A percentile compares a stretch with the other conserved stretches of the same genome.
Conservation (phyloP, 1,140 invertebrate genomes). For the Drosophila arizonae region DNA sequence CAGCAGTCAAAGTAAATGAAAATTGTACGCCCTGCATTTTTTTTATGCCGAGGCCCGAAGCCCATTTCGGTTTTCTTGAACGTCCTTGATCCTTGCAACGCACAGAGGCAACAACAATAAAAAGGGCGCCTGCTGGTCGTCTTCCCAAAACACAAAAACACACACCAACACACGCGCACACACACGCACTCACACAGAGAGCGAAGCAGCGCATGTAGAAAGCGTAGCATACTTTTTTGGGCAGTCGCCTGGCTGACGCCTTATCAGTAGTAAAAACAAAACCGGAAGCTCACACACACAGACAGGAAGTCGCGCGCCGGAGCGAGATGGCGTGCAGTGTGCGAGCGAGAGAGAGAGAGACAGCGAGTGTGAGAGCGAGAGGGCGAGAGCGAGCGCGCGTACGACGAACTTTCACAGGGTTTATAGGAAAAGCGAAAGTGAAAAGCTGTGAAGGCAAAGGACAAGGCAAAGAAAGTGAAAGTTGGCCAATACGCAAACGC, state of each 20-base stretch:
- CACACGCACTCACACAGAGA: background rate
- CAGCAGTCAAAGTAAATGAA: slow-evolving; percentile 42
- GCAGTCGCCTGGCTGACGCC: slow-evolving; percentile 63
- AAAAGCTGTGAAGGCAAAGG: slow-evolving; percentile 67
- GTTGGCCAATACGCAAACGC: slow-evolving; percentile 29
- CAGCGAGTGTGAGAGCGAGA: slow-evolving; percentile 2
- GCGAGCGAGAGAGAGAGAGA: slow-evolving; percentile 3
- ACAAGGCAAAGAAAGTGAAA: slow-evolving; percentile 76
- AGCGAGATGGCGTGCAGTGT: background rate
- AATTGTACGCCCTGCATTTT: slow-evolving; percentile 72
- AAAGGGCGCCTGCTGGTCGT: slow-evolving; percentile 72
- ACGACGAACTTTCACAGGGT: slow-evolving; percentile 77
- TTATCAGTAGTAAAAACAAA: slow-evolving; percentile 81
- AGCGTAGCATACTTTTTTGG: slow-evolving; percentile 69
- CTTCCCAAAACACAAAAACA: slow-evolving; percentile 51
- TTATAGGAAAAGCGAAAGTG: slow-evolving; percentile 64
- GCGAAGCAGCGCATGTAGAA: slow-evolving; percentile 18
- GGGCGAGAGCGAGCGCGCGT: slow-evolving; percentile 14
- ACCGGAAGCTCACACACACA: slow-evolving; percentile 75
- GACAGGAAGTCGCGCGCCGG: slow-evolving; percentile 58
- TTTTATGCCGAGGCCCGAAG: slow-evolving; percentile 49
- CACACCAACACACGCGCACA: slow-evolving; percentile 16
- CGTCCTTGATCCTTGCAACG: slow-evolving; percentile 82
- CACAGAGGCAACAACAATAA: slow-evolving; percentile 62
- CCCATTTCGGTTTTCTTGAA: slow-evolving; percentile 71